These are phyloP conservation scores for Temnothorax nylanderi DNA, from an alignment of 1,140 invertebrate genomes.

Conservation along the genomic window DNA sequence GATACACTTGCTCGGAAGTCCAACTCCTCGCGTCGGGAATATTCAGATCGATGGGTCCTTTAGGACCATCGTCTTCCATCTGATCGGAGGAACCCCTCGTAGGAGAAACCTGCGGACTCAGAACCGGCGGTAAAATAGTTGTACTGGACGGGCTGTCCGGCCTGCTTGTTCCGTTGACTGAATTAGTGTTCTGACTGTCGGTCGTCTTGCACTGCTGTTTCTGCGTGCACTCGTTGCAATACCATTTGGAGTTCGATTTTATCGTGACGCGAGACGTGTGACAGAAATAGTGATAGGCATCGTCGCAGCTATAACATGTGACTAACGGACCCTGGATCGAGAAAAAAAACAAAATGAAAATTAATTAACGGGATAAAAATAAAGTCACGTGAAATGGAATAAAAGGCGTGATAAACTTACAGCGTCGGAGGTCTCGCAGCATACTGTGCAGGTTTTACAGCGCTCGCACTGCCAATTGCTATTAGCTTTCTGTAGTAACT, in stretches of 20 bases:
- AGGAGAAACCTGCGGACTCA: constrained; percentile 83
- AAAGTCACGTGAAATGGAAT: neutral
- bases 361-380: neutral
- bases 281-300: constrained; percentile 93
- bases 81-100: constrained; percentile 76
- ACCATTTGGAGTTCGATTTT: constrained; percentile 80
- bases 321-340: constrained; percentile 85
- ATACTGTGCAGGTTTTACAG: constrained; percentile 90
- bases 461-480: constrained; percentile 91
- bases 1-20: constrained; percentile 92
- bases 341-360: neutral
- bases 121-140: constrained; percentile 77
- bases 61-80: constrained; percentile 78
- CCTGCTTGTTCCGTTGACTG: constrained; percentile 66
- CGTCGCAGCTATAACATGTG: constrained; percentile 93
- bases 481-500: constrained; percentile 88
- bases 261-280: constrained; percentile 88
- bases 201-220: constrained; percentile 75
- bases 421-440: constrained; percentile 90
- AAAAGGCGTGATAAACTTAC: constrained; percentile 85
- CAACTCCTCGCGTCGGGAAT: constrained; percentile 93
- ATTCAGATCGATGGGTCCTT: constrained; percentile 87
- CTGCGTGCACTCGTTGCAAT: constrained; percentile 79
- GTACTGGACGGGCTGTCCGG: constrained; percentile 79
- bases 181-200: constrained; percentile 49